Evolutionary conservation across 2,113 vertebrate genomes (phyloP).

Genomic region (Rhinichthys klamathensis): DNA sequence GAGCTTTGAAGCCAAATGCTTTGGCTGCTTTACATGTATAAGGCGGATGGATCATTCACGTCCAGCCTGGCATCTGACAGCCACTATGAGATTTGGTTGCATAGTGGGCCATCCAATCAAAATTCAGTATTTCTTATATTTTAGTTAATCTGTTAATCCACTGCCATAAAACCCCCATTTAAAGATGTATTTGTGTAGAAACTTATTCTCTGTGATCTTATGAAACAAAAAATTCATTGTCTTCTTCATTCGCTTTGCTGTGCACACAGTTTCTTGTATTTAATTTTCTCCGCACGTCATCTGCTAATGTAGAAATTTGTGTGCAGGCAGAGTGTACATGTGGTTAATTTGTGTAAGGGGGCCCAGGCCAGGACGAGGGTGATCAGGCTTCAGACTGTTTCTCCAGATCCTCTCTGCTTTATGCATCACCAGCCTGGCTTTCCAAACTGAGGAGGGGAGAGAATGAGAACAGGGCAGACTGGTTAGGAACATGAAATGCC

Average conservation of each 20-base stretch:
- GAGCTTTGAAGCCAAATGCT: constrained; percentile 30
- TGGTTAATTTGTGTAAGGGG: constrained; percentile 36
- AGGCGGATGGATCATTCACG: background rate
- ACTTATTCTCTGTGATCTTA: background rate
- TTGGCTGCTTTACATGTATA: constrained; percentile 21
- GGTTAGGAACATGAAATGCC: constrained; percentile 59
- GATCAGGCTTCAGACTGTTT: constrained; percentile 54
- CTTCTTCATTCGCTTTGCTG: background rate
- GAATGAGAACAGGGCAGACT: constrained; percentile 34
- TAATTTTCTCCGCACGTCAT: constrained; percentile 15
- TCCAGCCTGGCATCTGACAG: constrained; percentile 17
- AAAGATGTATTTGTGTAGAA: background rate
- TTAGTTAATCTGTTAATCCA: background rate
- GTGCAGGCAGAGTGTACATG: constrained; percentile 41
- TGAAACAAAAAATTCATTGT: background rate
- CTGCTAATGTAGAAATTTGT: constrained; percentile 27
- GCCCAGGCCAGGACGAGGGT: constrained; percentile 26
- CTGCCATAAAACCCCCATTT: background rate
- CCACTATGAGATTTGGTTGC: background rate
- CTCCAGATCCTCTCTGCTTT: constrained; percentile 63
- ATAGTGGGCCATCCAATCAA: constrained; percentile 3
- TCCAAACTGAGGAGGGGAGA: constrained; percentile 22
- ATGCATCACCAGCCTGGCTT: constrained; percentile 54
- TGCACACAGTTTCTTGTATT: background rate
- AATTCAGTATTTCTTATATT: constrained; percentile 1